A percentile compares a stretch with the other conserved stretches of the same genome.
Conservation (phyloP, 2,113 vertebrate species). For the Epinephelus moara region DNA sequence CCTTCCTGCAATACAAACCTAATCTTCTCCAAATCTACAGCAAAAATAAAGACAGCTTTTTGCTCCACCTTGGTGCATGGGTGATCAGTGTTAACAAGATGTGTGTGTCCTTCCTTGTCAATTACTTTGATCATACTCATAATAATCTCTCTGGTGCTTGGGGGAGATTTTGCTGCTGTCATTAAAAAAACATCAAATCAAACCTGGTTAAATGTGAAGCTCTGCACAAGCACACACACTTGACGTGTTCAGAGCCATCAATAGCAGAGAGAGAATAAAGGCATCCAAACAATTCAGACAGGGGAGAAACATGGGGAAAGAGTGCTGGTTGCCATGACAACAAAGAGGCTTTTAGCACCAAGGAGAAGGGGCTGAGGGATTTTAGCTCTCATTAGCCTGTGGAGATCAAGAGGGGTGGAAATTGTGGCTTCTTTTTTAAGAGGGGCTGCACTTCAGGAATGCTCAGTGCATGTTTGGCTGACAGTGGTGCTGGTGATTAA, state of each 20-base stretch:
- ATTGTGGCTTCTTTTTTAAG: background rate
- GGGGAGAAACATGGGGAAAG: background rate
- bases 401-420: constrained; percentile 47
- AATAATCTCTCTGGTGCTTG: background rate
- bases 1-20: background rate
- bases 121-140: background rate
- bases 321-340: constrained; percentile 51
- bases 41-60: background rate
- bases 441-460: constrained; percentile 27
- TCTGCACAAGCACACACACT: background rate
- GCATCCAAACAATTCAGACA: constrained; percentile 43
- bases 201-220: constrained; percentile 20
- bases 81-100: background rate
- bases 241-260: constrained; percentile 11
- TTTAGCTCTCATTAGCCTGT: constrained; percentile 59
- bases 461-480: constrained; percentile 2
- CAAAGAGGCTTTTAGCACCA: constrained; percentile 60
- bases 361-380: constrained; percentile 23
- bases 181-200: background rate
- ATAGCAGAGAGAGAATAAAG: constrained; percentile 20
- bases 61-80: too few relatives aligned
- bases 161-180: background rate
- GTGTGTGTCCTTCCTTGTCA: background rate
- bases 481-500: constrained; percentile 15
- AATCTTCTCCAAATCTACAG: background rate